Percentiles rank a stretch among this genome's conserved stretches.
phyloP scores from a whole-genome alignment of 2,797 vertebrate species.

The Numenius phaeopus region DNA sequence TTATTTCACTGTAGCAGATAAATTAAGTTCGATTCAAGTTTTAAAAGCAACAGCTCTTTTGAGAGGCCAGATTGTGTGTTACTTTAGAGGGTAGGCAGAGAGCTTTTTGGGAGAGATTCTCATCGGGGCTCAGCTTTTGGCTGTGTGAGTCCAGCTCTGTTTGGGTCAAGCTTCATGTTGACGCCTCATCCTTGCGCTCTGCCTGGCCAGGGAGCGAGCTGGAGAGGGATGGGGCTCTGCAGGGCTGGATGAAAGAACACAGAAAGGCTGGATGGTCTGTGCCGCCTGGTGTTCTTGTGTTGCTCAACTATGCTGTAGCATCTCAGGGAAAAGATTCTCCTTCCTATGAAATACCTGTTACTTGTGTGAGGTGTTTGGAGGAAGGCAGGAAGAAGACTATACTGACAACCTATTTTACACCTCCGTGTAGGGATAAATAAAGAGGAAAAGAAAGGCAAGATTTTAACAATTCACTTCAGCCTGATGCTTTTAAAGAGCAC shows the following conservation, averaged over 20 bases:
- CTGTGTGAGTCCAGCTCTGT: not conserved
- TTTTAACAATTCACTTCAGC: not conserved
- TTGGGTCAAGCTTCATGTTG: not conserved
- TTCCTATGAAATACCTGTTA: not conserved
- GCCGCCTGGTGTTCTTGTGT: not conserved
- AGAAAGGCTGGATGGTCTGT: not conserved
- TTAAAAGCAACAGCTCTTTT: not conserved
- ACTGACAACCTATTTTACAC: not conserved
- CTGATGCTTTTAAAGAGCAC: not conserved
- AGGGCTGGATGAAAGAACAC: not conserved
- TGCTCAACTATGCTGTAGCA: not conserved
- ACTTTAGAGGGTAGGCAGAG: not conserved
- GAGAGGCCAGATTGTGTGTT: not conserved
- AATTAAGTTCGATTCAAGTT: not conserved
- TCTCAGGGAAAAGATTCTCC: not conserved
- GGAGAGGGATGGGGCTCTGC: not conserved
- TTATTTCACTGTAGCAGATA: not conserved
- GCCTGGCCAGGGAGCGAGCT: not conserved
- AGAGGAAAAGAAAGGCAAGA: not conserved
- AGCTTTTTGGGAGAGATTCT: not conserved
- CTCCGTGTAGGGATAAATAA: not conserved
- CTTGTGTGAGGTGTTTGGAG: not conserved
- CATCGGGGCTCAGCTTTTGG: fast-evolving
- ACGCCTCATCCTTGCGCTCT: not conserved
- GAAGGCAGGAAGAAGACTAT: not conserved